Conservation (phyloP, 2,888 invertebrate genomes). For the Eilema sororculum region DNA sequence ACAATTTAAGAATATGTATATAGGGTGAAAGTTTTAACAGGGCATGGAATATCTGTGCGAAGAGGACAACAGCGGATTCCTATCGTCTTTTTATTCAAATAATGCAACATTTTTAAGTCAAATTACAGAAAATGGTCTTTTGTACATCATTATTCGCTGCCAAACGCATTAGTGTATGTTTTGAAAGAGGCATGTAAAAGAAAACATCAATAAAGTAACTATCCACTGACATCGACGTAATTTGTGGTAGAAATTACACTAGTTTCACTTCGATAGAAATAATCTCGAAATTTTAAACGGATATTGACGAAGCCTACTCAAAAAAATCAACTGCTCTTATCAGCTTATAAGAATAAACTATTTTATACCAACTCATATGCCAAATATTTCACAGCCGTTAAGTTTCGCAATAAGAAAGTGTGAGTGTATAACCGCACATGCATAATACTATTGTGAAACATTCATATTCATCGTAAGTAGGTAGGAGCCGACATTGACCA, state of each 20-base stretch:
- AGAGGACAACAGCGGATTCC: no score
- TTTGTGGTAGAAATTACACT: not conserved
- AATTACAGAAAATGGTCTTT: no score
- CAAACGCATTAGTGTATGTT: not conserved
- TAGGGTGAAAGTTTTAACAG: no score
- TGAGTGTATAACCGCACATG: no score
- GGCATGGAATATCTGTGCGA: no score
- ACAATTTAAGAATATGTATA: no score
- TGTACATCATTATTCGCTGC: not conserved
- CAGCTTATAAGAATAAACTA: not conserved
- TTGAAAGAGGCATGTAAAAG: not conserved
- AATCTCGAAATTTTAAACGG: not conserved
- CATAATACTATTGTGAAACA: no score
- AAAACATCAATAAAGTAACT: not conserved
- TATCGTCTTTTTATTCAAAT: no score
- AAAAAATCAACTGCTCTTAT: not conserved
- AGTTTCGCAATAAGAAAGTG: not conserved
- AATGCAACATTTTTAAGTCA: no score
- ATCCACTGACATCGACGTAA: not conserved
- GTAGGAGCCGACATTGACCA: no score
- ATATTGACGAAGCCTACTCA: not conserved
- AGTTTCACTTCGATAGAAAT: no score
- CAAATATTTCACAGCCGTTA: not conserved
- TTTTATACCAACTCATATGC: not conserved
- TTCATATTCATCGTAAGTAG: no score